Evolutionary conservation across 2,888 invertebrate genomes (phyloP).

Genomic region (Euproctis similis): DNA sequence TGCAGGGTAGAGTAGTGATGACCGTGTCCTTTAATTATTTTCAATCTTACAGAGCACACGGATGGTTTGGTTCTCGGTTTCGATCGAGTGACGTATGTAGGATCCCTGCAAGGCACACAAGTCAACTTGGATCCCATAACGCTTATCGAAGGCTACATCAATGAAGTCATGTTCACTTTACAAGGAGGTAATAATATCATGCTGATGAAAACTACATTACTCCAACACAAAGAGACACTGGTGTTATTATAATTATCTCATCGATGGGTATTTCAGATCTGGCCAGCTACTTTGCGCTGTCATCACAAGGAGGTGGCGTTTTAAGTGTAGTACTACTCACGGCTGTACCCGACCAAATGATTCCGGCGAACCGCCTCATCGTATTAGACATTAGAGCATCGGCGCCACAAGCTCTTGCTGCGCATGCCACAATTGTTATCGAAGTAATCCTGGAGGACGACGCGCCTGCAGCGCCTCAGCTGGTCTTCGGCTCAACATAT

Average conservation of each 20-base stretch:
- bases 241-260: not conserved
- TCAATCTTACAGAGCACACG: slow-evolving; percentile 11
- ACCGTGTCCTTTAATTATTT: too few relatives aligned
- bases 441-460: slow-evolving; percentile 11
- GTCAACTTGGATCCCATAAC: slow-evolving; percentile 23
- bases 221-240: too few relatives aligned
- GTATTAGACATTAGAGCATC: slow-evolving; percentile 21
- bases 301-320: slow-evolving; percentile 5
- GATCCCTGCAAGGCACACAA: slow-evolving; percentile 10
- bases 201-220: not conserved
- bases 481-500: slow-evolving; percentile 18
- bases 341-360: slow-evolving; percentile 17
- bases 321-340: slow-evolving; percentile 12
- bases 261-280: slow-evolving; percentile 10
- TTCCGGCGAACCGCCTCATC: slow-evolving; percentile 18
- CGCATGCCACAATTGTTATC: slow-evolving; percentile 22
- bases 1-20: too few relatives aligned
- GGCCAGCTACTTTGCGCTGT: slow-evolving; percentile 11
- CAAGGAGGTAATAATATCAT: slow-evolving; percentile 22
- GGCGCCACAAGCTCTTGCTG: slow-evolving; percentile 12
- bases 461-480: not conserved
- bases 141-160: slow-evolving; percentile 25
- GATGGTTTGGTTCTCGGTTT: slow-evolving; percentile 15
- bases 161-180: slow-evolving; percentile 23
- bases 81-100: slow-evolving; percentile 16